Conservation (phyloP, 2,888 invertebrate genomes). For the Synanthedon formicaeformis region DNA sequence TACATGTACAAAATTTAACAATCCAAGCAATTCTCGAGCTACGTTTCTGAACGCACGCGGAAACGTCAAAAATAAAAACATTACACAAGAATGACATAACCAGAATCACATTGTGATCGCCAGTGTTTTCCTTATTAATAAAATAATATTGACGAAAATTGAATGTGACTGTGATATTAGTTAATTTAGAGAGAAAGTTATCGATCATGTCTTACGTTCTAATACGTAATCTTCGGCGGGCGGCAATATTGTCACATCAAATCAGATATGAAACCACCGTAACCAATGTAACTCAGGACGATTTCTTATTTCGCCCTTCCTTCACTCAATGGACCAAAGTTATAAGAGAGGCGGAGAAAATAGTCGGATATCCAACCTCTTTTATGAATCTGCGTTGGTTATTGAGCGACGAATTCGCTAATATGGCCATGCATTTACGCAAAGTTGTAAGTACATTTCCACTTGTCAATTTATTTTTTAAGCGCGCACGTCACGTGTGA, state of each 20-base stretch:
- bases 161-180: slow-evolving; percentile 22
- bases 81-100: slow-evolving; percentile 32
- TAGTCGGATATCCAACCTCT: slow-evolving; percentile 71
- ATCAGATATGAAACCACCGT: slow-evolving; percentile 49
- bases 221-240: slow-evolving; percentile 49
- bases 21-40: background rate
- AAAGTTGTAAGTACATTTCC: slow-evolving; percentile 54
- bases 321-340: slow-evolving; percentile 56
- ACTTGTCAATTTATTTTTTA: too few species aligned
- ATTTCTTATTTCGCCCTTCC: slow-evolving; percentile 54
- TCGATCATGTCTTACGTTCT: slow-evolving; percentile 47
- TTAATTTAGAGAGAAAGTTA: slow-evolving; percentile 8
- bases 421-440: slow-evolving; percentile 66
- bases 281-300: slow-evolving; percentile 55
- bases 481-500: too few species aligned
- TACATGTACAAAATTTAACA: too few species aligned
- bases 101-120: slow-evolving; percentile 11
- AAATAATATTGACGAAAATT: slow-evolving; percentile 10
- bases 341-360: slow-evolving; percentile 62
- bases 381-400: slow-evolving; percentile 73
- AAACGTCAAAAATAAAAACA: background rate
- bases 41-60: background rate
- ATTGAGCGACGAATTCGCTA: slow-evolving; percentile 73
- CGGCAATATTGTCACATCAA: slow-evolving; percentile 39
- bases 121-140: background rate